Percentiles rank a stretch among this genome's conserved stretches.
These are phyloP conservation scores for Latheticus oryzae DNA, from an alignment of 2,888 invertebrate genomes.

Conservation along the genomic window DNA sequence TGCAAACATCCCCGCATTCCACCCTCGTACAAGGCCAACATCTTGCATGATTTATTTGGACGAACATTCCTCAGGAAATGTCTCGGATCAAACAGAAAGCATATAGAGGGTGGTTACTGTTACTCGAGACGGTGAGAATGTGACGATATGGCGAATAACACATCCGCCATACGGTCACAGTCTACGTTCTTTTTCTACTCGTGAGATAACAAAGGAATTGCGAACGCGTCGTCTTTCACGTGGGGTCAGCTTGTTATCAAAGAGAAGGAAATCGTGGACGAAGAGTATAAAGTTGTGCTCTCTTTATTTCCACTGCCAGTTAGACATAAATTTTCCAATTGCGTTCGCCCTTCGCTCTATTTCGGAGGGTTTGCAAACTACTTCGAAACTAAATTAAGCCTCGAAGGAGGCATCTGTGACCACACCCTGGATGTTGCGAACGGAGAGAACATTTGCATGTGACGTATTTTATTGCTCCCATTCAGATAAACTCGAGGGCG, in stretches of 20 bases:
- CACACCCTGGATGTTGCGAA: constrained; percentile 65
- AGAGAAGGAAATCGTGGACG: constrained; percentile 31
- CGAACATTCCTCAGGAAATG: constrained; percentile 61
- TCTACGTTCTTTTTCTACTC: constrained; percentile 57
- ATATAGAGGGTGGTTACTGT: constrained; percentile 66
- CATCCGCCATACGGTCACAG: constrained; percentile 46
- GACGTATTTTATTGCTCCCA: constrained; percentile 67
- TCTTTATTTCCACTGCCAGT: constrained; percentile 59
- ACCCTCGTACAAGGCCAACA: constrained; percentile 22
- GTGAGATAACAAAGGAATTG: constrained; percentile 66
- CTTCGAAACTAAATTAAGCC: constrained; percentile 66
- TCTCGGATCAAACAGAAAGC: constrained; percentile 67
- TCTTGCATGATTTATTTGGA: constrained; percentile 50
- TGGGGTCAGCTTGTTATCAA: constrained; percentile 54
- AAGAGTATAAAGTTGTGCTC: constrained; percentile 55
- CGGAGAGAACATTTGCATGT: constrained; percentile 65
- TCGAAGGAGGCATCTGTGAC: constrained; percentile 66
- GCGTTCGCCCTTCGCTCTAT: constrained; percentile 57
- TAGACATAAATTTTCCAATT: constrained; percentile 66
- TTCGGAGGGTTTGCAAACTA: constrained; percentile 62
- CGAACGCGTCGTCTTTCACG: constrained; percentile 58
- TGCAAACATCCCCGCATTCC: constrained; percentile 22
- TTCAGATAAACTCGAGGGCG: constrained; percentile 52
- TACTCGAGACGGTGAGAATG: constrained; percentile 56
- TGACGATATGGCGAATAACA: constrained; percentile 41